Evolutionary conservation across 2,113 vertebrate genomes (phyloP).

Genomic region (Mormyrus iriodes): DNA sequence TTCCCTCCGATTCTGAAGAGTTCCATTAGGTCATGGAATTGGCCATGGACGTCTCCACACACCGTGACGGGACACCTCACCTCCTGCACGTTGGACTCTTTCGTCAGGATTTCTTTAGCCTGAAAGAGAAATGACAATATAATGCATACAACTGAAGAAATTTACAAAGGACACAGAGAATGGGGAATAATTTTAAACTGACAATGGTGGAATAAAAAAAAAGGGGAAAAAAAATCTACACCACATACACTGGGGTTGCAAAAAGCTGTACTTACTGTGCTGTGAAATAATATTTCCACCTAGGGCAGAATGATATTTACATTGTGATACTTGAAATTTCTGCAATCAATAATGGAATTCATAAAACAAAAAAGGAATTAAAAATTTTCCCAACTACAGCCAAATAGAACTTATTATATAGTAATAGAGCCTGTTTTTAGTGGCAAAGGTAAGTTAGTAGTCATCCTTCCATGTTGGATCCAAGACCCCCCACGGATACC

Average conservation of each 20-base stretch:
- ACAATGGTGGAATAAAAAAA: neutral
- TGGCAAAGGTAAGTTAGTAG: neutral
- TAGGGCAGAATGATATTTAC: neutral
- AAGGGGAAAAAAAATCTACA: neutral
- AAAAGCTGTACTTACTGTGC: neutral
- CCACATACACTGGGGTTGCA: neutral
- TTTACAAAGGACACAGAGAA: neutral
- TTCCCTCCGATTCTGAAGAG: conserved; percentile 77
- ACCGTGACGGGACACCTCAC: conserved; percentile 96
- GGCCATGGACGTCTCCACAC: conserved; percentile 65
- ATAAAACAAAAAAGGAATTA: neutral
- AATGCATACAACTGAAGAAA: neutral
- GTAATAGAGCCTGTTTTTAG: neutral
- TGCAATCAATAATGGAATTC: neutral
- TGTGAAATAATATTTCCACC: neutral
- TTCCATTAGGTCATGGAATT: conserved; percentile 69
- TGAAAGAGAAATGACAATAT: conserved; percentile 38
- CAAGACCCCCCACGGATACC: no score
- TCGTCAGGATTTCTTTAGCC: conserved; percentile 97
- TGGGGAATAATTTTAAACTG: neutral
- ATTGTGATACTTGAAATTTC: neutral
- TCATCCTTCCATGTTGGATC: no score
- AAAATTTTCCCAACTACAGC: neutral
- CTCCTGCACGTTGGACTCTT: conserved; percentile 95
- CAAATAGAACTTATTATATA: neutral